Conservation (phyloP, 2,797 vertebrate genomes). For the Chelon auratus region DNA sequence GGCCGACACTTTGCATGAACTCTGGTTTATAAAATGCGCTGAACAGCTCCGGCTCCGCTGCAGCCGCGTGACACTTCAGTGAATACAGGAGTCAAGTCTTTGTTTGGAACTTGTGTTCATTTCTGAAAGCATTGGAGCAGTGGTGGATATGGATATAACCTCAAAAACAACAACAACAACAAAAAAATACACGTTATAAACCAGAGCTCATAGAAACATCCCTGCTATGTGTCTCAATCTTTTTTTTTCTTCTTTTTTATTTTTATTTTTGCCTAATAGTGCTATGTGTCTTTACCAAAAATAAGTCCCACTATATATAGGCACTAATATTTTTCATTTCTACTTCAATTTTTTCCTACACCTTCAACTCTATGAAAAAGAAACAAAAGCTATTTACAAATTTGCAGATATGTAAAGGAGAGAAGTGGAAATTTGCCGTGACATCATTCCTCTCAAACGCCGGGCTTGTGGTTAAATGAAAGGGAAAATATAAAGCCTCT, state of each 20-base stretch:
- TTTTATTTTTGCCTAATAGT: constrained; percentile 65
- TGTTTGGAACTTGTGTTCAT: constrained; percentile 7
- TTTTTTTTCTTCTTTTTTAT: constrained; percentile 39
- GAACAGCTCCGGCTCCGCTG: constrained; percentile 7
- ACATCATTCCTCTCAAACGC: constrained; percentile 87
- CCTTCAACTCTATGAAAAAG: constrained; percentile 73
- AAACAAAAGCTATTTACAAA: constrained; percentile 79
- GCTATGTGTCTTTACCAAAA: constrained; percentile 79
- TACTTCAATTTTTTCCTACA: constrained; percentile 70
- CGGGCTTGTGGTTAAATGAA: constrained; percentile 46
- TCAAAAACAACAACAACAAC: neutral
- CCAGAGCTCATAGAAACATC: constrained; percentile 30
- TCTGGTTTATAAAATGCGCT: constrained; percentile 36
- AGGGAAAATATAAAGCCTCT: constrained; percentile 24
- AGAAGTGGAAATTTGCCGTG: constrained; percentile 52
- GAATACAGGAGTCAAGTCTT: neutral
- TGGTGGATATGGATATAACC: constrained; percentile 6
- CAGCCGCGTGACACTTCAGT: constrained; percentile 7
- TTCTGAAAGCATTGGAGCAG: constrained; percentile 11
- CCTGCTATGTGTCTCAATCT: constrained; percentile 27
- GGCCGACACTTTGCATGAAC: constrained; percentile 31
- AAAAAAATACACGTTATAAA: constrained; percentile 17
- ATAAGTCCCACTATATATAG: constrained; percentile 81
- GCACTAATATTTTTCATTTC: constrained; percentile 81
- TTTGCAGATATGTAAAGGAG: constrained; percentile 69